Evolutionary conservation across 1,140 invertebrate species (phyloP), one percentile per base, ranked within the genome.

Genomic region (Psilanteris sp.): DNA sequence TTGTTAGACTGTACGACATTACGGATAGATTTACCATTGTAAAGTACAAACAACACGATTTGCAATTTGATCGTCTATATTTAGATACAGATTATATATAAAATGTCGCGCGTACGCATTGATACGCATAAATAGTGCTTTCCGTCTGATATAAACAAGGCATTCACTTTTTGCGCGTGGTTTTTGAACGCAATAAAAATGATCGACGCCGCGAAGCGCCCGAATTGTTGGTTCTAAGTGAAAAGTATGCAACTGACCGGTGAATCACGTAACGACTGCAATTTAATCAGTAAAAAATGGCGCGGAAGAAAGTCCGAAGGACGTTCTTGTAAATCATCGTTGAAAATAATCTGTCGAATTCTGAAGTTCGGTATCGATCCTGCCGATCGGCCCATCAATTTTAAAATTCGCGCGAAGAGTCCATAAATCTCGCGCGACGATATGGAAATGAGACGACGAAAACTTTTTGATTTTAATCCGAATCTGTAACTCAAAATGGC

Each of bases 401-500:
- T 36, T 4, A n/a, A 32, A 41, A 48, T 44, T 11, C 15, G 27
- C 29, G 39, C 20, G 29, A 36, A 31, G 37, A 9, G 55, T 31
- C 20, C 4, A 71, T 62, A 62, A 54, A 62, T 71, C 48, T 37
- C 8, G 37, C 29, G 16, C 26, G 54, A 61, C 29, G 48, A 46
- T 71, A 71, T 71, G 67, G 55, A 71, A 62, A 71, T 71, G 54
- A 52, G 36, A n/a, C 3, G 22, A 15, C 22, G 18, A 48, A 55
- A 70, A 61, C 13, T 71, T 71, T 62, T 62, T 43, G 22, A 44
- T 15, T 37, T 26, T 46, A 52, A 57, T 73, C 43, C 59, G 41
- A 57, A 64, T 64, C 57, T 22, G 67, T 32, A 26, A 39, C 55
- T 71, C 57, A 46, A 55, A 62, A 62, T 71, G 48, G 48, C 55